phyloP scores from a whole-genome alignment of 2,888 invertebrate species.

The Papilio gigon region DNA sequence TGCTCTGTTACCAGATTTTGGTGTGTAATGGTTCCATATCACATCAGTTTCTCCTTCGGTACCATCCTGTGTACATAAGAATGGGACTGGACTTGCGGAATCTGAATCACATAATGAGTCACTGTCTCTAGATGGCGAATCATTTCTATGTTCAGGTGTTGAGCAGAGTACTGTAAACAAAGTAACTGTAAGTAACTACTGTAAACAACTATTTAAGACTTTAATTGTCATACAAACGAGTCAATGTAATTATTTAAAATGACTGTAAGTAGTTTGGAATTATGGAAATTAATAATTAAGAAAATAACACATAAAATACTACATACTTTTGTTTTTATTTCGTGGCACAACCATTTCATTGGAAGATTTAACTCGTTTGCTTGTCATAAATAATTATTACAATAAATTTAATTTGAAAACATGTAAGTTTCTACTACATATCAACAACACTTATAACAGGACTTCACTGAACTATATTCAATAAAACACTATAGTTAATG shows the following conservation, averaged over 20 bases:
- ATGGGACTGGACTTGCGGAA: constrained; percentile 75
- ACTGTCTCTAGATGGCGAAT: constrained; percentile 74
- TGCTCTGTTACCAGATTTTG: constrained; percentile 65
- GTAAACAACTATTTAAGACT: constrained; percentile 48
- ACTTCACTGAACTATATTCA: neutral
- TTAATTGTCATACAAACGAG: neutral
- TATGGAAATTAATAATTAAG: neutral
- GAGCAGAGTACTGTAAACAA: constrained; percentile 71
- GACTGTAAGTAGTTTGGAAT: neutral
- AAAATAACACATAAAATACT: neutral
- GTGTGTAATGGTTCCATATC: constrained; percentile 79
- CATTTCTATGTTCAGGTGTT: constrained; percentile 67
- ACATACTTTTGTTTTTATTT: constrained; percentile 66
- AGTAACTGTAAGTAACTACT: too few species aligned
- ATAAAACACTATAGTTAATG: neutral
- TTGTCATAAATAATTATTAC: constrained; percentile 52
- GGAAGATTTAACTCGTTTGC: constrained; percentile 49
- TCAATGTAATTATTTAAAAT: neutral
- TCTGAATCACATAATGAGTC: constrained; percentile 74
- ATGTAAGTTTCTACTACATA: constrained; percentile 16
- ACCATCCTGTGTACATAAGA: constrained; percentile 78
- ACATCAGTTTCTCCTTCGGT: constrained; percentile 77
- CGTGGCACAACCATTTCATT: constrained; percentile 68
- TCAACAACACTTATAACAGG: neutral
- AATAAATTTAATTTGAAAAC: constrained; percentile 7